Evolutionary conservation across 1,140 invertebrate genomes (phyloP).

Genomic region (Hetaerina americana): DNA sequence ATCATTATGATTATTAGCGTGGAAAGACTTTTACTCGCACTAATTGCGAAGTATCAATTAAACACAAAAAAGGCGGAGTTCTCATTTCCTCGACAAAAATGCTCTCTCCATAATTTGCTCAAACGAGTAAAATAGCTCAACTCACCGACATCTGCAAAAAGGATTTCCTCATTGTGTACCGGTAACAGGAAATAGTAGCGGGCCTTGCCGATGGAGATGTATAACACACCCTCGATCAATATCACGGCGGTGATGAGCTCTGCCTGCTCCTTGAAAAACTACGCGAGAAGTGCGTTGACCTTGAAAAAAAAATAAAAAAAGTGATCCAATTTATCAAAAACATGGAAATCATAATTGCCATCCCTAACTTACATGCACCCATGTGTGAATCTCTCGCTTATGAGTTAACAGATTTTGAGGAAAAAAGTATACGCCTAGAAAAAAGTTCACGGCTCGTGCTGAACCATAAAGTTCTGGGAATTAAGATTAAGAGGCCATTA

Average conservation of each 20-base stretch:
- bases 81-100: too few species aligned
- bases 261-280: neutral
- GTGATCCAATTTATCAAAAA: neutral
- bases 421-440: neutral
- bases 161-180: neutral
- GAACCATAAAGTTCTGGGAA: neutral
- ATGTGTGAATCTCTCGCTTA: neutral
- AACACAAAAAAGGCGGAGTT: too few species aligned
- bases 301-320: too few species aligned
- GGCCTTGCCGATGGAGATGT: too few species aligned
- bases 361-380: neutral
- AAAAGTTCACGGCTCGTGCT: neutral
- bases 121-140: too few species aligned
- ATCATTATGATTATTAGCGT: too few species aligned
- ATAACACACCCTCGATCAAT: too few species aligned
- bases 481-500: neutral
- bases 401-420: neutral
- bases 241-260: neutral
- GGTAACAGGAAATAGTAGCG: neutral
- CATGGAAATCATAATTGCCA: neutral
- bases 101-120: too few species aligned
- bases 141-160: neutral
- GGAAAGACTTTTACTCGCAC: too few species aligned
- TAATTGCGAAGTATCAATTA: too few species aligned
- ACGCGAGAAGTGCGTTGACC: neutral